Conservation (phyloP, 2,113 vertebrate species). For the Corvus cornix region DNA sequence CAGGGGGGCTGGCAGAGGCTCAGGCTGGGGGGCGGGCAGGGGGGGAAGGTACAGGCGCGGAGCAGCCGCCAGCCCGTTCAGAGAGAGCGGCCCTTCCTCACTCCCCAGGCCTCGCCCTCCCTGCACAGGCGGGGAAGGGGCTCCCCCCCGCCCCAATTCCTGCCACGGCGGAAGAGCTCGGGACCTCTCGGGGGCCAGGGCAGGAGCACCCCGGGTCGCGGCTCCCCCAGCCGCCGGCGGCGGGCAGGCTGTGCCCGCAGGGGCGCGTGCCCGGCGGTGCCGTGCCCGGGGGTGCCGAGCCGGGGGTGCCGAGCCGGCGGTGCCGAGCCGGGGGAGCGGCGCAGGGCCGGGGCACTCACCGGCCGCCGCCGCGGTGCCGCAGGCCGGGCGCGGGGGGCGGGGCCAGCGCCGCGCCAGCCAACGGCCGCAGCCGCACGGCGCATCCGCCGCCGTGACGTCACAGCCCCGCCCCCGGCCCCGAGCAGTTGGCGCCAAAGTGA, state of each 20-base stretch:
- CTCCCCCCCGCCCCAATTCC: not conserved
- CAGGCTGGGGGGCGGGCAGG: not conserved
- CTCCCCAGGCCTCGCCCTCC: not conserved
- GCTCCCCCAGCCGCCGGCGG: not conserved
- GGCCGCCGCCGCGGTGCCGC: not conserved
- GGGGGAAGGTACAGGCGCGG: not conserved
- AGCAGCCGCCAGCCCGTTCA: not conserved
- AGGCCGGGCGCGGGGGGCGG: not conserved
- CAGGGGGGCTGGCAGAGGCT: not conserved
- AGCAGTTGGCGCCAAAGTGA: conserved; percentile 47
- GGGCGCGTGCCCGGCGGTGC: too few relatives aligned
- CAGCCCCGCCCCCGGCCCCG: not conserved
- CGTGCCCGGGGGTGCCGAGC: too few relatives aligned
- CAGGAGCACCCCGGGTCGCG: not conserved
- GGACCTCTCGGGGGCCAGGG: not conserved
- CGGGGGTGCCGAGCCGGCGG: not conserved
- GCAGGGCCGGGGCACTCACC: not conserved
- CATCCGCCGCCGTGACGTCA: too few relatives aligned
- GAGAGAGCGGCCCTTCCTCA: not conserved
- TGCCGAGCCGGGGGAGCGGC: too few relatives aligned
- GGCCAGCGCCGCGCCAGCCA: too few relatives aligned
- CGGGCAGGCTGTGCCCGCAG: too few relatives aligned
- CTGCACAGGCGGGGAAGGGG: not conserved
- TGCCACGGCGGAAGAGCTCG: not conserved
- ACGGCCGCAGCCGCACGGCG: too few relatives aligned